phyloP scores from a whole-genome alignment of 1,140 invertebrate genomes.

The Temnothorax curvispinosus region DNA sequence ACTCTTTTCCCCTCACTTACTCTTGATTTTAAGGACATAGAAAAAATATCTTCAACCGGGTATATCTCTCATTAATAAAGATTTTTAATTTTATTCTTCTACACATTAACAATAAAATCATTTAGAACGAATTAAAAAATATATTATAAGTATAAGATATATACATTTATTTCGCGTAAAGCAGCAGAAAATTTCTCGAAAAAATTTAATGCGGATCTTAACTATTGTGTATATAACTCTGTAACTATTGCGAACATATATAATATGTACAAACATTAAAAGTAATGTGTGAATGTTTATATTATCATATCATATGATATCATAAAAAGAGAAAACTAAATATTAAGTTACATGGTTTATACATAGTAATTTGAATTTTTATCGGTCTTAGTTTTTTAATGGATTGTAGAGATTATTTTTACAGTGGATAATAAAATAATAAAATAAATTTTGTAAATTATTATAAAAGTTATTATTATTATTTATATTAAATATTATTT shows the following conservation, averaged over 20 bases:
- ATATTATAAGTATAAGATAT: not conserved
- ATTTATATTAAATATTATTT: not conserved
- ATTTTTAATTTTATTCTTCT: not conserved
- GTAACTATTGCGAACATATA: not conserved
- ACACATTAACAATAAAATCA: not conserved
- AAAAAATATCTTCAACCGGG: not conserved
- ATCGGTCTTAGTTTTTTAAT: not conserved
- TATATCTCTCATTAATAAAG: not conserved
- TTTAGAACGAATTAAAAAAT: not conserved
- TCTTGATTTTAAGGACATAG: not conserved
- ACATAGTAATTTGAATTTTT: not conserved
- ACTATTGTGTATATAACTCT: not conserved
- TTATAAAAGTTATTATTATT: conserved; percentile 1
- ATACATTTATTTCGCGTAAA: not conserved
- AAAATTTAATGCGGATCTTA: not conserved
- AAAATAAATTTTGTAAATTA: not conserved
- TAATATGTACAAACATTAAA: not conserved
- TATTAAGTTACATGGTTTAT: not conserved
- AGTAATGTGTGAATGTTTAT: not conserved
- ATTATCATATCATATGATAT: not conserved
- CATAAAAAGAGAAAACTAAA: not conserved
- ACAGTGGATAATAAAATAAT: not conserved
- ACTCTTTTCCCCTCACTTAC: not conserved
- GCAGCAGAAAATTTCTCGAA: not conserved
- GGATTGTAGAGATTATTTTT: not conserved